phyloP scores from a whole-genome alignment of 2,888 invertebrate species.

The Drosophila seclusa region DNA sequence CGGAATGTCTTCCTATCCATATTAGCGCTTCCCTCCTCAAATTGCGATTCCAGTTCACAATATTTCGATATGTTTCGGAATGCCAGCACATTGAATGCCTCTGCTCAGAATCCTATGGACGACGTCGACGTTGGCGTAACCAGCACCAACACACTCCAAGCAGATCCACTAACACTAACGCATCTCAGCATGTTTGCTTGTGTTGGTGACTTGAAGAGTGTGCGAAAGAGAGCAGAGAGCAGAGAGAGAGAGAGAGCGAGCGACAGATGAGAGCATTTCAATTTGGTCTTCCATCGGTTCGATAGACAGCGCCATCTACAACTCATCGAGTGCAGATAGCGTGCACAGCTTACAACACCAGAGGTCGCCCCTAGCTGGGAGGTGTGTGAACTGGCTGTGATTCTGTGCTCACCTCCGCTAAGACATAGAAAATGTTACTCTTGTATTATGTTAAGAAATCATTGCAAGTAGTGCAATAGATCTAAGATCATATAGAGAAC shows the following conservation, averaged over 20 bases:
- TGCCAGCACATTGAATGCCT: constrained; percentile 54
- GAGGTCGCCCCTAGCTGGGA: constrained; percentile 59
- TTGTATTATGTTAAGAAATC: neutral
- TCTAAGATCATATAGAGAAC: neutral
- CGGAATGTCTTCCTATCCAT: constrained; percentile 1
- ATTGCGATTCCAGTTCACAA: constrained; percentile 2
- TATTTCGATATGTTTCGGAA: constrained; percentile 53
- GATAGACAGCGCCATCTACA: constrained; percentile 54
- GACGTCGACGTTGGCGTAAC: constrained; percentile 26
- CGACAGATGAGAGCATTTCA: constrained; percentile 5
- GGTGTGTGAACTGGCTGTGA: constrained; percentile 46
- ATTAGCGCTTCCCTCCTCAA: neutral
- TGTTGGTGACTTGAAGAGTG: constrained; percentile 57
- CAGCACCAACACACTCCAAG: constrained; percentile 63
- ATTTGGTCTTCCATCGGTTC: constrained; percentile 6
- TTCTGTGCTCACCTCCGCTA: constrained; percentile 27
- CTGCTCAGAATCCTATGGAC: constrained; percentile 57
- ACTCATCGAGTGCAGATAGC: constrained; percentile 24
- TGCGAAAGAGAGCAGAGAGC: constrained; percentile 29
- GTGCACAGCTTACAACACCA: constrained; percentile 42
- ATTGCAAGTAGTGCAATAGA: neutral
- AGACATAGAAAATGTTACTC: constrained; percentile 24
- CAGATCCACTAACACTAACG: constrained; percentile 58
- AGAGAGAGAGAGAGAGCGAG: constrained; percentile 1
- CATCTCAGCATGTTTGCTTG: constrained; percentile 31